Evolutionary conservation across 2,113 vertebrate species (phyloP).

Genomic region (Agapornis roseicollis): DNA sequence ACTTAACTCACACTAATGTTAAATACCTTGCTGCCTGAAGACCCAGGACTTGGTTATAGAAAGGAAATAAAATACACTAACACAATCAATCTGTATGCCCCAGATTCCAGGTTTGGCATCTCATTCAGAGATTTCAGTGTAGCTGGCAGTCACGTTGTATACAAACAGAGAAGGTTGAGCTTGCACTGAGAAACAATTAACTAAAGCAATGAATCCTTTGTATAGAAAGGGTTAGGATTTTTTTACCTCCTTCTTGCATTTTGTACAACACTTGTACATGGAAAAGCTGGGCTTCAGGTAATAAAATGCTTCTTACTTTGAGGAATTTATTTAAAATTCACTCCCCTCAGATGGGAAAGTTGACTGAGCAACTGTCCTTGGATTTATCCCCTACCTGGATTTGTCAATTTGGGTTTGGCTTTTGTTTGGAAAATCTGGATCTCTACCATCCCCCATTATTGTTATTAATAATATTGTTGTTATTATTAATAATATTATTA

Average conservation of each 20-base stretch:
- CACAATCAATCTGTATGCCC: not conserved
- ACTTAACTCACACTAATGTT: not conserved
- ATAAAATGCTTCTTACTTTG: not conserved
- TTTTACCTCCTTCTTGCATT: not conserved
- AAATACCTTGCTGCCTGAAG: not conserved
- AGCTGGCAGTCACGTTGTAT: fast-evolving
- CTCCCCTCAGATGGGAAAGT: not conserved
- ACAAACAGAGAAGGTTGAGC: not conserved
- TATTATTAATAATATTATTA: not conserved
- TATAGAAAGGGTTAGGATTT: not conserved
- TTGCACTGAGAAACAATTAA: not conserved
- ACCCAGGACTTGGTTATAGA: not conserved
- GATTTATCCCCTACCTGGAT: not conserved
- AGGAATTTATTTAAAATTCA: not conserved
- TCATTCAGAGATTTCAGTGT: not conserved
- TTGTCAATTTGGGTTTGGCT: not conserved
- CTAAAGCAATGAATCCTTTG: not conserved
- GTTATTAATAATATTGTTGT: not conserved
- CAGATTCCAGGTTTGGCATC: not conserved
- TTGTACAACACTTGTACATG: not conserved
- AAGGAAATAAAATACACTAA: not conserved
- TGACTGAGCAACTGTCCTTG: not conserved
- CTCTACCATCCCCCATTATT: not conserved
- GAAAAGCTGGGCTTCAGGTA: not conserved
- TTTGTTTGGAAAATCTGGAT: not conserved